These are phyloP conservation scores for Crenichthys baileyi DNA, from an alignment of 2,797 vertebrate genomes.

Conservation along the genomic window DNA sequence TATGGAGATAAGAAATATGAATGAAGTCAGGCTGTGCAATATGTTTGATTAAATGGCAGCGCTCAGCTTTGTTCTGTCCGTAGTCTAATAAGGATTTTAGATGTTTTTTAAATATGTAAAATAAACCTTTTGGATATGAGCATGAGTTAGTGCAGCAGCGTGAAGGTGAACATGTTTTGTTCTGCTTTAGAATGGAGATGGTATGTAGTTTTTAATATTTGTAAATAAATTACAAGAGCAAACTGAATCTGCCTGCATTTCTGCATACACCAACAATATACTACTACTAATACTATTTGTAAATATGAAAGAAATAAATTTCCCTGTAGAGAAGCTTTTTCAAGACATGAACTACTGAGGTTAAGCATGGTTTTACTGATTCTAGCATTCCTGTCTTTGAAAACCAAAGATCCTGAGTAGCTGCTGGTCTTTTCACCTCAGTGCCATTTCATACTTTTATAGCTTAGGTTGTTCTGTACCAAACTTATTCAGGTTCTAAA, in stretches of 20 bases:
- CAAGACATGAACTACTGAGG: background rate
- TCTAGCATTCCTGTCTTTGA: background rate
- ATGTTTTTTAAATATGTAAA: constrained; percentile 99
- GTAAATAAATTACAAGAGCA: constrained; percentile 77
- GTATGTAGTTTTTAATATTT: constrained; percentile 81
- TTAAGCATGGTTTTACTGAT: background rate
- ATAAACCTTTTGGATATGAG: constrained; percentile 93
- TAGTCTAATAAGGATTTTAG: constrained; percentile 94
- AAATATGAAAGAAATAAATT: background rate
- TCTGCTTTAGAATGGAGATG: constrained; percentile 64
- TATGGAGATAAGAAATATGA: constrained; percentile 85
- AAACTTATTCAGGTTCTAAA: background rate
- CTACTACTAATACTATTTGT: background rate
- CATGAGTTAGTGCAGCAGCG: constrained; percentile 88
- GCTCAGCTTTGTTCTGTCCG: constrained; percentile 93
- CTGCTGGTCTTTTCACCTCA: background rate
- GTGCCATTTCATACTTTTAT: background rate
- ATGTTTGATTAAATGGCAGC: constrained; percentile 88
- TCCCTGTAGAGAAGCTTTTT: background rate
- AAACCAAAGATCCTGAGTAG: background rate
- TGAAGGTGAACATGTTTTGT: constrained; percentile 81
- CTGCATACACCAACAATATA: constrained; percentile 25
- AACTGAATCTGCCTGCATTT: constrained; percentile 51
- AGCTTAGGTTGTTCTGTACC: background rate
- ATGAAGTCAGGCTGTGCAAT: constrained; percentile 98